Percentiles rank a stretch among this genome's conserved stretches.
Evolutionary conservation across 2,113 vertebrate genomes (phyloP).

Genomic region (Siniperca chuatsi): DNA sequence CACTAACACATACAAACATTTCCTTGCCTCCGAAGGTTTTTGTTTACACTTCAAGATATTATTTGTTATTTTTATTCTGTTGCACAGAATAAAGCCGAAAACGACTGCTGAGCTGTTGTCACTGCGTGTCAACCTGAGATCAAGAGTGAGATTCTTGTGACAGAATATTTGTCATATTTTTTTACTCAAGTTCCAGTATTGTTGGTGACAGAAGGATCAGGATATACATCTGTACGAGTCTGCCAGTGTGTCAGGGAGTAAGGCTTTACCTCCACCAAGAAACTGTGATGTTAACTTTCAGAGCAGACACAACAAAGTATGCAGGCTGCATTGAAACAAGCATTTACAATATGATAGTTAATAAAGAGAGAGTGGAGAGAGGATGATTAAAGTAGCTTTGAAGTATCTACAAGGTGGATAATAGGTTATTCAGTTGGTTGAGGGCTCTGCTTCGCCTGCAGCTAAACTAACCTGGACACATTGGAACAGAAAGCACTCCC

Average conservation of each 20-base stretch:
- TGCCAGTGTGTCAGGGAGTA: slow-evolving; percentile 60
- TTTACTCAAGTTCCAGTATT: slow-evolving; percentile 68
- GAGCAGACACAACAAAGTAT: slow-evolving; percentile 44
- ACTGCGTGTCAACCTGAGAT: slow-evolving; percentile 70
- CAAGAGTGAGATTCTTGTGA: slow-evolving; percentile 72
- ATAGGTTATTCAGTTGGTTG: slow-evolving; percentile 50
- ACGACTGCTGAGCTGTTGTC: slow-evolving; percentile 71
- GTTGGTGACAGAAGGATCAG: slow-evolving; percentile 70
- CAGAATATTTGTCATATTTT: slow-evolving; percentile 76
- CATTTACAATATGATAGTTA: slow-evolving; percentile 38
- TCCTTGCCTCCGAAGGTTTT: slow-evolving; percentile 55
- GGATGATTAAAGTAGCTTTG: slow-evolving; percentile 70
- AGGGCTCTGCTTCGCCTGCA: slow-evolving; percentile 52
- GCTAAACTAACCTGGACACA: slow-evolving; percentile 39
- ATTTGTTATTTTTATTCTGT: slow-evolving; percentile 77
- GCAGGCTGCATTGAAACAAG: slow-evolving; percentile 36
- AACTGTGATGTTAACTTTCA: slow-evolving; percentile 55
- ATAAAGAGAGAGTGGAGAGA: slow-evolving; percentile 26
- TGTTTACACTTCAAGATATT: slow-evolving; percentile 75
- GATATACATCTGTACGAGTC: slow-evolving; percentile 66
- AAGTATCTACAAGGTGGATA: slow-evolving; percentile 54
- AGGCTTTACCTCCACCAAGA: slow-evolving; percentile 60
- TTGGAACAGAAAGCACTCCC: slow-evolving; percentile 74
- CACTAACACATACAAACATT: slow-evolving; percentile 61
- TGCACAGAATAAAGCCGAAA: slow-evolving; percentile 65